Conservation (phyloP, 2,888 invertebrate genomes). For the Drosophila cracens region DNA sequence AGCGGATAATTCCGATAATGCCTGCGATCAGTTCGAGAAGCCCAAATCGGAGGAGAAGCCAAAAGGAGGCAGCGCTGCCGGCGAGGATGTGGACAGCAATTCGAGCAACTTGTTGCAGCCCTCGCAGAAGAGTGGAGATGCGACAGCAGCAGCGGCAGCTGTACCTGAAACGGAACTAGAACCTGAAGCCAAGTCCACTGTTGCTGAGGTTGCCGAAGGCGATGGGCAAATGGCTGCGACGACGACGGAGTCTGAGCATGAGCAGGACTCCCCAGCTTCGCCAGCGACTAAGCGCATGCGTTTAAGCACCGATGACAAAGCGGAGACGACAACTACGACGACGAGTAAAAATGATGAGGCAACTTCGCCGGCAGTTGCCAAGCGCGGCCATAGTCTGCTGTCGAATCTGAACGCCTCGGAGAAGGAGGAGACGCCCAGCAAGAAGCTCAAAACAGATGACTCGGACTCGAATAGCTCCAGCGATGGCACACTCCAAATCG, state of each 20-base stretch:
- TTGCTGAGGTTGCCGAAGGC: slow-evolving; percentile 9
- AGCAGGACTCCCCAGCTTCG: not conserved
- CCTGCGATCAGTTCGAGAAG: slow-evolving; percentile 80
- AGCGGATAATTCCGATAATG: slow-evolving; percentile 82
- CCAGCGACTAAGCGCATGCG: slow-evolving; percentile 49
- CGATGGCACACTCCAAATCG: slow-evolving; percentile 64
- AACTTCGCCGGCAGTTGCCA: slow-evolving; percentile 11
- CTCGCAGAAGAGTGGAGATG: slow-evolving; percentile 51
- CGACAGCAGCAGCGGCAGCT: slow-evolving; percentile 26
- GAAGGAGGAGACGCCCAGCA: slow-evolving; percentile 42
- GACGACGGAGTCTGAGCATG: slow-evolving; percentile 27
- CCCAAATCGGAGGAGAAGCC: slow-evolving; percentile 37
- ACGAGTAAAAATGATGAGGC: slow-evolving; percentile 6
- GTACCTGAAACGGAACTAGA: slow-evolving; percentile 25
- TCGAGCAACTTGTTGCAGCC: slow-evolving; percentile 81
- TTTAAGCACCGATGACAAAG: slow-evolving; percentile 53
- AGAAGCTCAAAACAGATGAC: slow-evolving; percentile 65
- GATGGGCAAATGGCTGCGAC: slow-evolving; percentile 19
- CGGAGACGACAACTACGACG: slow-evolving; percentile 13
- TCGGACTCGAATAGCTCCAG: slow-evolving; percentile 65
- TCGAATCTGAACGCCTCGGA: slow-evolving; percentile 4
- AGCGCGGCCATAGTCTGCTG: slow-evolving; percentile 43
- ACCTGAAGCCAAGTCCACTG: slow-evolving; percentile 6
- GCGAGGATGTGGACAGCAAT: slow-evolving; percentile 75
- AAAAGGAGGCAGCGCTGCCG: slow-evolving; percentile 16